Evolutionary conservation across 2,113 vertebrate species (phyloP).

Genomic region (Ginglymostoma cirratum): DNA sequence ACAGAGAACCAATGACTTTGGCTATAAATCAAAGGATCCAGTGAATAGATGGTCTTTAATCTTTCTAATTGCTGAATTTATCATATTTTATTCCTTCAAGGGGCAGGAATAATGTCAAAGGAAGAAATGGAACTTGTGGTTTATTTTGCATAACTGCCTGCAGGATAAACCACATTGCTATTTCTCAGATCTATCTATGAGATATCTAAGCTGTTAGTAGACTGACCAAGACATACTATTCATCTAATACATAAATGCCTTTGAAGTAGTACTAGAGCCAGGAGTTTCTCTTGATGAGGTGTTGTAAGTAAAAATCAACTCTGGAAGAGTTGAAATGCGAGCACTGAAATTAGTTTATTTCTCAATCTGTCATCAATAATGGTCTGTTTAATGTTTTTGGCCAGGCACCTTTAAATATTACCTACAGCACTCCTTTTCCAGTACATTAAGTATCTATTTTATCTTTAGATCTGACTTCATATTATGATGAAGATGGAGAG

Average conservation of each 20-base stretch:
- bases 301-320: neutral
- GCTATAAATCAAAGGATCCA: neutral
- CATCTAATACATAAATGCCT: neutral
- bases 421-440: neutral
- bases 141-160: neutral
- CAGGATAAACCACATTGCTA: neutral
- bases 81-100: neutral
- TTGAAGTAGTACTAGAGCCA: neutral
- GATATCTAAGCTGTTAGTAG: neutral
- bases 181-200: neutral
- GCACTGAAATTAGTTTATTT: neutral
- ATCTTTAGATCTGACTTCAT: neutral
- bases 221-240: neutral
- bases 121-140: neutral
- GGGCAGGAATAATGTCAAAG: neutral
- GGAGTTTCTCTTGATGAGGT: neutral
- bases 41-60: neutral
- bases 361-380: neutral
- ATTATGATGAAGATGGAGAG: conserved; percentile 33
- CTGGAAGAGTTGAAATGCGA: neutral
- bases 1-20: neutral
- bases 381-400: neutral
- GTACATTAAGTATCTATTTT: neutral
- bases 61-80: neutral
- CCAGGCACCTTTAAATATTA: neutral